Evolutionary conservation across 2,888 invertebrate species (phyloP).

Genomic region (Pediacus dermestoides): DNA sequence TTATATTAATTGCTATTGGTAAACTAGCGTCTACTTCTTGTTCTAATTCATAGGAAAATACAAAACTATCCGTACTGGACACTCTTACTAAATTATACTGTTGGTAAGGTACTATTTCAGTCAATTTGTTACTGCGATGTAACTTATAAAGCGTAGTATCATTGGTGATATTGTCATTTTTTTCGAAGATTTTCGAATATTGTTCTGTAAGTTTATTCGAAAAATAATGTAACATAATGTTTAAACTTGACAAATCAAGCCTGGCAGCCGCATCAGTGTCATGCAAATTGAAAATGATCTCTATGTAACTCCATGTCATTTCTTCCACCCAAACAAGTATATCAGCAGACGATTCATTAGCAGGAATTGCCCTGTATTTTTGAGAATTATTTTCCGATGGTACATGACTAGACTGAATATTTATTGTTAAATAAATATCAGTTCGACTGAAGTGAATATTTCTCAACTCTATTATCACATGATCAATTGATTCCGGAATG

Average conservation of each 20-base stretch:
- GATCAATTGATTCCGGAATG: slow-evolving; percentile 36
- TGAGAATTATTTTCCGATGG: slow-evolving; percentile 47
- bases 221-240: slow-evolving; percentile 13
- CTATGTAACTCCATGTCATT: slow-evolving; percentile 59
- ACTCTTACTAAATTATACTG: slow-evolving; percentile 52
- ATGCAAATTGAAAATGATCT: slow-evolving; percentile 14
- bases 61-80: slow-evolving; percentile 70
- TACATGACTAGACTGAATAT: slow-evolving; percentile 51
- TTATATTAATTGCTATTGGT: slow-evolving; percentile 65
- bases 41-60: slow-evolving; percentile 70
- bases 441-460: slow-evolving; percentile 31
- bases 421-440: slow-evolving; percentile 27
- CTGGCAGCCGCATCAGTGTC: slow-evolving; percentile 11
- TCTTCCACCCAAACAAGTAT: slow-evolving; percentile 56
- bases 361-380: slow-evolving; percentile 19
- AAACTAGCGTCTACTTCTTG: slow-evolving; percentile 57
- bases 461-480: slow-evolving; percentile 34
- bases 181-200: too few species aligned
- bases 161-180: too few species aligned
- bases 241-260: slow-evolving; percentile 13
- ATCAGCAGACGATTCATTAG: slow-evolving; percentile 11
- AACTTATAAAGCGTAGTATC: slow-evolving; percentile 16
- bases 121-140: slow-evolving; percentile 23
- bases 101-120: slow-evolving; percentile 35
- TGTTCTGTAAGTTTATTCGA: slow-evolving; percentile 15